Evolutionary conservation across 2,113 vertebrate genomes (phyloP), one percentile per base, ranked within the genome.

Genomic region (Chionis minor): DNA sequence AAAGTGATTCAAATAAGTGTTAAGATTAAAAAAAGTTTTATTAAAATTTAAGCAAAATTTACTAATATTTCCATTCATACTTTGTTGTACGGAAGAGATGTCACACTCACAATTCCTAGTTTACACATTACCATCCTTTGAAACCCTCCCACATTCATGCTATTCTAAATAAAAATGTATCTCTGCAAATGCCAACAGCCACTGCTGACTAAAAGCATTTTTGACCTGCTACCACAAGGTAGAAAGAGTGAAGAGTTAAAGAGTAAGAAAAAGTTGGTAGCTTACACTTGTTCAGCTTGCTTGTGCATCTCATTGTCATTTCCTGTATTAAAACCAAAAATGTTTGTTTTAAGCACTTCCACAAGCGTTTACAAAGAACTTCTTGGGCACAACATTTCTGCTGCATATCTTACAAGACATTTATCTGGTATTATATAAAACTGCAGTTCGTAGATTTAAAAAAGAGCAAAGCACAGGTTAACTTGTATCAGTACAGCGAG

Each of bases 231-330:
- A 65, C 45, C 54, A 62, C 5, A 1, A 77, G 65, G 71, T 12
- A 70, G 13, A n/a, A 38, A 32, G 71, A 47, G 66, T 4, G 24
- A 80, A 85, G 66, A 42, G 59, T 24, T 38, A 90, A 88, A 44
- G 59, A 69, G 52, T 7, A 86, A 77, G 3, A 74, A 78, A 32
- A 88, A 82, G 35, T 18, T 24, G 58, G 69, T 67, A 61, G 98
- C 99, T 99, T 98, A 99, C 99, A 98, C 97, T 85, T 99, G 98
- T 14, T 99, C 98, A 30, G 97, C 97, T 97, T 98, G 98, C 96
- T 98, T 98, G 84, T 98, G 98, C 42, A 88, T 67, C 56, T 97
- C 97, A 5, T 96, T 98, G 91, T 98, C 97, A 59, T 97, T 97
- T 82, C 98, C 99, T 99, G 96, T 26, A 65, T 83, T 69, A 88